Conservation (phyloP, 2,797 vertebrate species). For the Leptatherina wallacei region DNA sequence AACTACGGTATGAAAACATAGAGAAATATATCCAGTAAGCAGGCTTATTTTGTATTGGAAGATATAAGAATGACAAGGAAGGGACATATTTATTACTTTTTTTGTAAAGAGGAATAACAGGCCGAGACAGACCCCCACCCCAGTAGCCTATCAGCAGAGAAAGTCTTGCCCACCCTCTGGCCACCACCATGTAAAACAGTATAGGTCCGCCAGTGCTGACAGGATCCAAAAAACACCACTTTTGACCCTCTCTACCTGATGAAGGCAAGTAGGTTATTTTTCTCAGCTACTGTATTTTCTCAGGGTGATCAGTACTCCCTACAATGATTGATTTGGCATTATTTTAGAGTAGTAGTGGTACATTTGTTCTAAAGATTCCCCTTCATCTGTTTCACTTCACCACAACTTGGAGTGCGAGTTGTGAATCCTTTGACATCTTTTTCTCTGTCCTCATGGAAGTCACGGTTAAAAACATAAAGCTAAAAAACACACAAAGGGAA, state of each 20-base stretch:
- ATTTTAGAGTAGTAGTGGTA: conserved; percentile 44
- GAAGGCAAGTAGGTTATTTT: conserved; percentile 10
- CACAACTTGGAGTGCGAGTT: conserved; percentile 54
- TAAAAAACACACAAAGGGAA: conserved; percentile 29
- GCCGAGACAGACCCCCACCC: too few species aligned
- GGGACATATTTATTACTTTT: too few species aligned
- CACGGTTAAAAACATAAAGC: conserved; percentile 22
- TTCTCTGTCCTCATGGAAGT: conserved; percentile 32
- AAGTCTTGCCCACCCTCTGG: too few species aligned
- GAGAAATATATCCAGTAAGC: too few species aligned
- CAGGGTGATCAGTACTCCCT: too few species aligned
- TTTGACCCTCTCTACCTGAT: conserved; percentile 1
- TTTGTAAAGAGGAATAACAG: too few species aligned
- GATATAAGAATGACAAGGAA: too few species aligned
- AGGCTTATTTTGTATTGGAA: too few species aligned
- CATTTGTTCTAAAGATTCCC: conserved; percentile 52
- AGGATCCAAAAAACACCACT: not conserved
- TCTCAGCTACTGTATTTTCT: not conserved
- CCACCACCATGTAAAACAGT: too few species aligned
- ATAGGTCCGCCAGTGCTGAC: not conserved
- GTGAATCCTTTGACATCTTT: conserved; percentile 53
- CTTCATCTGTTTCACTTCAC: conserved; percentile 65
- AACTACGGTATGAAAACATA: too few species aligned
- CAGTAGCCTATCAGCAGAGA: too few species aligned
- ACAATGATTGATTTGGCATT: not conserved